A percentile compares a stretch with the other conserved stretches of the same genome.
These are phyloP conservation scores for Craseonycteris thonglongyai DNA, from an alignment of 2,113 vertebrate genomes.

Conservation along the genomic window DNA sequence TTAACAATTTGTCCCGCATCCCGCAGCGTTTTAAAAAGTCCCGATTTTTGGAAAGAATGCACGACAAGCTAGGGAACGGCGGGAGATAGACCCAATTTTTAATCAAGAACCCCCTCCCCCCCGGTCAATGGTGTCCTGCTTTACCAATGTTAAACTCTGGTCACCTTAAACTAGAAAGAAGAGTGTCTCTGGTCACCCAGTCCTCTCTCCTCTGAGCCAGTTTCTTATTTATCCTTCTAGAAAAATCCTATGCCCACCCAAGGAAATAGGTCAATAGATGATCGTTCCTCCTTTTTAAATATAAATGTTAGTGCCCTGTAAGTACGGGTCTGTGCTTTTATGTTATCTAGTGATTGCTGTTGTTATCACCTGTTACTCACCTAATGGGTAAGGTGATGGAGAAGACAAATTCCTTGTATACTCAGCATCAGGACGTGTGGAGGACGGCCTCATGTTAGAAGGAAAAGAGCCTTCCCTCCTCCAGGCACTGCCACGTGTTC, in stretches of 20 bases:
- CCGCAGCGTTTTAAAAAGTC: no score
- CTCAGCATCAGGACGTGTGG: background rate
- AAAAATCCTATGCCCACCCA: background rate
- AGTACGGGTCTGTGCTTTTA: background rate
- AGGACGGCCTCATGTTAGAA: background rate
- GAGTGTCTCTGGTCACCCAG: no score
- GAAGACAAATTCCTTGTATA: background rate
- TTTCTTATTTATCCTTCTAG: background rate
- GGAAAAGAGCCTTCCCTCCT: background rate
- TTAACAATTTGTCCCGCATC: no score
- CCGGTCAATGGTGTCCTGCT: no score
- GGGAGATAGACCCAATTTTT: no score
- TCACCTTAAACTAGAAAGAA: no score
- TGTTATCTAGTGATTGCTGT: background rate
- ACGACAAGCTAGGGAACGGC: no score
- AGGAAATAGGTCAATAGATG: background rate
- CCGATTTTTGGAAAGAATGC: no score
- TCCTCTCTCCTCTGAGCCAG: background rate
- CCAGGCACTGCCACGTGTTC: background rate
- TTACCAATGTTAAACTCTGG: no score
- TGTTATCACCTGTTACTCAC: background rate
- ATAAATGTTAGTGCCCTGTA: background rate
- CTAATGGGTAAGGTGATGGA: background rate
- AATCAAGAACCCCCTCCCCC: no score
- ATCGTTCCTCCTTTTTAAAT: background rate